These are phyloP conservation scores for Siderastrea radians DNA, from an alignment of 92 coral and sea anemone species.

Conservation along the genomic window DNA sequence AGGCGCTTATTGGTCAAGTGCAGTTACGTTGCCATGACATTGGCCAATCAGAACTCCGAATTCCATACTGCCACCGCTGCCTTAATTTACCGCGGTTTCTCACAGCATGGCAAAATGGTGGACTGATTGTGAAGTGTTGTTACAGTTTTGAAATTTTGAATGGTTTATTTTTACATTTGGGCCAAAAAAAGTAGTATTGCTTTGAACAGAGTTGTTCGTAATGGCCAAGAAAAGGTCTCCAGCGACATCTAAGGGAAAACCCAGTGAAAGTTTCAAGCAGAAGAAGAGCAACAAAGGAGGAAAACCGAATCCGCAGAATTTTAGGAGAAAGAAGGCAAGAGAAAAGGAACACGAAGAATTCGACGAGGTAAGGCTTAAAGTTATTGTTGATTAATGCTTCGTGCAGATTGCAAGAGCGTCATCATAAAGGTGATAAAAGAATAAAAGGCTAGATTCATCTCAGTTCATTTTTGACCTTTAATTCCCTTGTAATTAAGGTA, in stretches of 20 bases:
- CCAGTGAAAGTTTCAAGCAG: neutral
- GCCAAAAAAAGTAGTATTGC: neutral
- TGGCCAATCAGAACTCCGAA: conserved; percentile 21
- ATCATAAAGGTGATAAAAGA: no score
- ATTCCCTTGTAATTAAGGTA: no score
- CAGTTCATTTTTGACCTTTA: no score
- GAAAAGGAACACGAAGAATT: conserved; percentile 59
- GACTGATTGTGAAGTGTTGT: conserved; percentile 1
- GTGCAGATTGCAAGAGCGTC: no score
- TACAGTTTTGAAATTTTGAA: conserved; percentile 4
- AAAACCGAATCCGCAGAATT: conserved; percentile 20
- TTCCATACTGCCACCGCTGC: neutral
- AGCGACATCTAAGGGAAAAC: conserved; percentile 6
- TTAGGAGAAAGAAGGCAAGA: conserved; percentile 51
- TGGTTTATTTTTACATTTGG: neutral
- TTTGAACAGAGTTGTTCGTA: no score
- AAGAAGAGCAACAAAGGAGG: conserved; percentile 37
- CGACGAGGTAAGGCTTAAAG: conserved; percentile 53
- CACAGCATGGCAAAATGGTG: conserved; percentile 29
- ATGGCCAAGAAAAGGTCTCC: conserved; percentile 66
- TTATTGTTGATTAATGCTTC: neutral
- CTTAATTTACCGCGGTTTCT: neutral
- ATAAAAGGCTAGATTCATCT: no score
- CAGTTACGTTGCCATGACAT: conserved; percentile 2
- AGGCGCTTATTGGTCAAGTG: conserved; percentile 32